phyloP scores from a whole-genome alignment of 2,888 invertebrate genomes.

The Reticulitermes lucifugus region DNA sequence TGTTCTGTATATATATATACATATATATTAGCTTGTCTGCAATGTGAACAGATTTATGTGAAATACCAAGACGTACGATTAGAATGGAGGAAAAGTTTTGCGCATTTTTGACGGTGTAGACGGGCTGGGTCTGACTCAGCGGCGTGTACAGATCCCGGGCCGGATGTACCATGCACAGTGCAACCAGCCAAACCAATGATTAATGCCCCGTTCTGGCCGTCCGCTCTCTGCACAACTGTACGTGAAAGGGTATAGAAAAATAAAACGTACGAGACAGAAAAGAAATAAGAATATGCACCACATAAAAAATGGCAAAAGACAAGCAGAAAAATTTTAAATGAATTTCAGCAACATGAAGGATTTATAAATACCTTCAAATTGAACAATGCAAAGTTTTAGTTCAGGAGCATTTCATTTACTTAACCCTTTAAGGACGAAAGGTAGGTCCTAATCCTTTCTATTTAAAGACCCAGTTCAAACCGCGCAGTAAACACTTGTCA shows the following conservation, averaged over 20 bases:
- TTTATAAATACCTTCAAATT: not conserved
- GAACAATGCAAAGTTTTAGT: not conserved
- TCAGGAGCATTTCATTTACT: too few relatives aligned
- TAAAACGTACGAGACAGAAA: not conserved
- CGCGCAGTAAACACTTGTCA: too few relatives aligned
- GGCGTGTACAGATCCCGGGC: not conserved
- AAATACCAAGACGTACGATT: too few relatives aligned
- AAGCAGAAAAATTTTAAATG: not conserved
- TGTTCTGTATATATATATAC: too few relatives aligned
- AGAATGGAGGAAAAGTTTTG: too few relatives aligned
- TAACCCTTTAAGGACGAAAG: too few relatives aligned
- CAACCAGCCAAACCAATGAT: conserved; percentile 35
- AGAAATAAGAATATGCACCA: not conserved
- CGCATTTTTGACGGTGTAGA: not conserved
- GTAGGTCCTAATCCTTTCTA: too few relatives aligned
- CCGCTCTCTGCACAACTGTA: conserved; percentile 2
- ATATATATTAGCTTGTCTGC: too few relatives aligned
- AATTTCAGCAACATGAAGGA: not conserved
- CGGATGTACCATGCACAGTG: conserved; percentile 19
- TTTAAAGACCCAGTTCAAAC: too few relatives aligned
- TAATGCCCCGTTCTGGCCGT: conserved; percentile 19
- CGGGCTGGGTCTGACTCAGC: not conserved
- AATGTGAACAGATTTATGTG: too few relatives aligned
- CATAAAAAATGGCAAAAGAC: not conserved
- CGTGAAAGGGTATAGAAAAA: conserved; percentile 25